A percentile compares a stretch with the other conserved stretches of the same genome.
These are phyloP conservation scores for human (Homo sapiens) DNA, from an alignment of 2,113 vertebrate genomes.

Conservation along the genomic window DNA sequence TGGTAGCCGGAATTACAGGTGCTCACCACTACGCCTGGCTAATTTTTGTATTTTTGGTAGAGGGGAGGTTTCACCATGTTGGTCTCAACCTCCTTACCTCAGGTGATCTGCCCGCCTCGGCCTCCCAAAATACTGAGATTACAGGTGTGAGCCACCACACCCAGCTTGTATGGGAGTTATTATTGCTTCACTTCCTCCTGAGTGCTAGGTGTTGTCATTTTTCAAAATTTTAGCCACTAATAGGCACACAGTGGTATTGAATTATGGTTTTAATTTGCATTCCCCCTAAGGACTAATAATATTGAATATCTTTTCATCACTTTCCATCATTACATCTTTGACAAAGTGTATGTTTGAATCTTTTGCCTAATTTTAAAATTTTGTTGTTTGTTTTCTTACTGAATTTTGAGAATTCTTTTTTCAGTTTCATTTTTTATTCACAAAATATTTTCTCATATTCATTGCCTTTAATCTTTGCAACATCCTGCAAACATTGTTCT, in stretches of 20 bases:
- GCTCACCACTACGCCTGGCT: too few relatives aligned
- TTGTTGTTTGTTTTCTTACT: not conserved
- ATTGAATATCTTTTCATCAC: not conserved
- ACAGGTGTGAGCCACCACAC: too few relatives aligned
- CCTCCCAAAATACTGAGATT: too few relatives aligned
- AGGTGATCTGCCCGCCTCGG: too few relatives aligned
- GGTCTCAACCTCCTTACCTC: too few relatives aligned
- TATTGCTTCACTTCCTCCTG: too few relatives aligned
- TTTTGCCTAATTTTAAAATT: not conserved
- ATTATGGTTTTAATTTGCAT: not conserved
- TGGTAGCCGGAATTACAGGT: too few relatives aligned
- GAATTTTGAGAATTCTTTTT: not conserved
- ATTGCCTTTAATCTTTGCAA: not conserved
- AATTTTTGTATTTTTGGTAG: too few relatives aligned
- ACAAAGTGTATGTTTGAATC: not conserved
- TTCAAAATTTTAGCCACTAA: too few relatives aligned
- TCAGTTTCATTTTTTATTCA: not conserved
- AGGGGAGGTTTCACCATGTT: too few relatives aligned
- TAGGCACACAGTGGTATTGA: not conserved
- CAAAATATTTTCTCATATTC: not conserved
- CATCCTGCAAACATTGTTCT: not conserved
- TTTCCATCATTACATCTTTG: not conserved
- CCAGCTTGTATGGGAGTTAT: too few relatives aligned
- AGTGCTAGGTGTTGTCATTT: too few relatives aligned
- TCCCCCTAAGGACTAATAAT: not conserved